Base-by-base conservation (phyloP, 2,113 vertebrate genomes). In the Pomatorhinus ruficollis region DNA sequence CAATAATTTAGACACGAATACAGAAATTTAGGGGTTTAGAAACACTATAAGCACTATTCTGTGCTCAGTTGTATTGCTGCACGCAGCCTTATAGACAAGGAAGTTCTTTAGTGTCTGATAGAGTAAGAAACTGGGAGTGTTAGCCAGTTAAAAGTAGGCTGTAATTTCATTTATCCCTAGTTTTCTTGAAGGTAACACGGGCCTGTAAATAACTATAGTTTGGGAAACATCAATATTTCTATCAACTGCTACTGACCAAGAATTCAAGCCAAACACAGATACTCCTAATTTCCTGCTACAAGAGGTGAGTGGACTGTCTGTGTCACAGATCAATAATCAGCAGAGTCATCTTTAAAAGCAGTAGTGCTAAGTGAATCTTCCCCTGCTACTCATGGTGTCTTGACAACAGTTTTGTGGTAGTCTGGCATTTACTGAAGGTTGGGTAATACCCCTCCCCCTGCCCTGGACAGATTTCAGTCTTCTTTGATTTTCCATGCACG, bases 401-500 rank as follows among this genome's bases (percentile, higher is more conserved):
- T 47, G 31, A 92, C 22, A 42, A 87, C 4, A 39, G 54, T 81
- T 90, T 88, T 81, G 54, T 81, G 76, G 68, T 56, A 83, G 79
- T 52, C 79, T 83, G 68, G 75, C 75, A 39, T 44, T 69, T 72
- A 60, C 30, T 45, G 54, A 74, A 77, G 24, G 22, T 13, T 89
- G 33, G 21, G 42, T 45, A 31, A 6, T 78, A 65, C 8, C 28
- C 30, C 14, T 15, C 14, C 2, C 24, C 17, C 40, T 9, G 9
- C 14, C 14, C 35, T 12, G 18, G 92, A 93, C 54, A 92, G 92
- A 92, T 86, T 88, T 85, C 83, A 70, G 15, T 78, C 79, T 61
- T 69, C 92, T 93, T 92, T 68, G 76, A 94, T 93, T 96, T 90
- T 92, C 54, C 71, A 75, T 78, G 90, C 90, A 49, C 1, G 20